phyloP scores from a whole-genome alignment of 2,888 invertebrate genomes.

The Tribolium freemani region DNA sequence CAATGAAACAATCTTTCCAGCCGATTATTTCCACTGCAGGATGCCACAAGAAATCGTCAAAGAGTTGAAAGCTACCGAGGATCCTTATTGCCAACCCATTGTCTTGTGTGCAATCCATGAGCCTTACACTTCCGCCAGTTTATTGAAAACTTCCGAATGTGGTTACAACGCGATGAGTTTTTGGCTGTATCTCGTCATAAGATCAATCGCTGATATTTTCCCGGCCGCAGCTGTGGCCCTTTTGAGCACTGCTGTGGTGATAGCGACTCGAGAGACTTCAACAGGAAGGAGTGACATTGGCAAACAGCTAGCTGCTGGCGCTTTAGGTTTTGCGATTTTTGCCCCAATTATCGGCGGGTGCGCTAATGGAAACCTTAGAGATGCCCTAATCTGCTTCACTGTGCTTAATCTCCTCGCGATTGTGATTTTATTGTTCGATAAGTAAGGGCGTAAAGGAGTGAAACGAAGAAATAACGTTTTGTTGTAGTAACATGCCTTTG shows the following conservation, averaged over 20 bases:
- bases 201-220: conserved; percentile 83
- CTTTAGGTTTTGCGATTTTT: conserved; percentile 80
- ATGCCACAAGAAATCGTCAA: conserved; percentile 71
- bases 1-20: conserved; percentile 56
- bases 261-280: conserved; percentile 86
- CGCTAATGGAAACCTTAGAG: conserved; percentile 68
- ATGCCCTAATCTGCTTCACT: conserved; percentile 71
- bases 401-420: conserved; percentile 76
- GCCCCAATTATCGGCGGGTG: conserved; percentile 72
- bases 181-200: conserved; percentile 78
- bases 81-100: conserved; percentile 73
- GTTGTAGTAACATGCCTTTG: conserved; percentile 78
- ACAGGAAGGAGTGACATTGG: conserved; percentile 85
- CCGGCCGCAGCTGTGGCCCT: conserved; percentile 80
- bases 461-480: background rate
- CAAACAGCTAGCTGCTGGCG: conserved; percentile 82
- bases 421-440: conserved; percentile 72
- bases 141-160: conserved; percentile 79
- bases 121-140: conserved; percentile 78
- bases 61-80: conserved; percentile 60
- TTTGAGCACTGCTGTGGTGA: conserved; percentile 83
- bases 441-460: conserved; percentile 64
- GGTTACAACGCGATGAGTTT: conserved; percentile 80
- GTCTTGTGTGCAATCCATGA: conserved; percentile 80
- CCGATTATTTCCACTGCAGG: conserved; percentile 72